phyloP scores from a whole-genome alignment of 2,797 vertebrate genomes.

The Alosa sapidissima region DNA sequence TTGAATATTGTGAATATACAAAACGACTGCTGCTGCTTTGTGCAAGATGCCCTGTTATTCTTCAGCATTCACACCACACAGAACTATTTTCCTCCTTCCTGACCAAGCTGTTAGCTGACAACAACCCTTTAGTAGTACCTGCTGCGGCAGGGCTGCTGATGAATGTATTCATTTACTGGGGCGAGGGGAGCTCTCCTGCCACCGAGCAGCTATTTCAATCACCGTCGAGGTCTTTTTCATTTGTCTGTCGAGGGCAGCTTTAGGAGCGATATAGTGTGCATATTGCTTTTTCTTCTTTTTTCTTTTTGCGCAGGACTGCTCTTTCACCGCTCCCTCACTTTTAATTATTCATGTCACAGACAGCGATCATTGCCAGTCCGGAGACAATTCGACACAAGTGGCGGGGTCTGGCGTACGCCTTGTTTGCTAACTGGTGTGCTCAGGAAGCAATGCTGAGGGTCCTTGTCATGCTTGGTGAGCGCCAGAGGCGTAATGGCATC shows the following conservation, averaged over 20 bases:
- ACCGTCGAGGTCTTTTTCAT: background rate
- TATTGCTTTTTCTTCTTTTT: background rate
- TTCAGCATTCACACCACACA: background rate
- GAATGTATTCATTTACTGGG: constrained; percentile 20
- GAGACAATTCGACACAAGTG: constrained; percentile 15
- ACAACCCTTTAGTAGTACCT: constrained; percentile 14
- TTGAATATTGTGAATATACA: background rate
- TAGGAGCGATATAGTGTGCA: background rate
- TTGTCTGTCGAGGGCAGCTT: constrained; percentile 11
- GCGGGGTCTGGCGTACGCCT: background rate
- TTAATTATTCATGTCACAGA: constrained; percentile 11
- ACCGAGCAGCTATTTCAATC: constrained; percentile 2
- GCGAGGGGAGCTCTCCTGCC: background rate
- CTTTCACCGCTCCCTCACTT: background rate
- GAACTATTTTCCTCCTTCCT: background rate
- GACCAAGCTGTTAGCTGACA: constrained; percentile 13
- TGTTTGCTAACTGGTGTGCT: background rate
- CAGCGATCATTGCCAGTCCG: background rate
- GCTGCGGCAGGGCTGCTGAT: constrained; percentile 14
- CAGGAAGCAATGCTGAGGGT: background rate
- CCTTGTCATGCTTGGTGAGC: background rate
- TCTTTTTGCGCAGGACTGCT: background rate
- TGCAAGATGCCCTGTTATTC: background rate
- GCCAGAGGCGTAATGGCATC: background rate
- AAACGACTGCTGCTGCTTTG: background rate